Conservation (phyloP, 2,888 invertebrate species). For the Pseudococcus jackbeardsleyi region DNA sequence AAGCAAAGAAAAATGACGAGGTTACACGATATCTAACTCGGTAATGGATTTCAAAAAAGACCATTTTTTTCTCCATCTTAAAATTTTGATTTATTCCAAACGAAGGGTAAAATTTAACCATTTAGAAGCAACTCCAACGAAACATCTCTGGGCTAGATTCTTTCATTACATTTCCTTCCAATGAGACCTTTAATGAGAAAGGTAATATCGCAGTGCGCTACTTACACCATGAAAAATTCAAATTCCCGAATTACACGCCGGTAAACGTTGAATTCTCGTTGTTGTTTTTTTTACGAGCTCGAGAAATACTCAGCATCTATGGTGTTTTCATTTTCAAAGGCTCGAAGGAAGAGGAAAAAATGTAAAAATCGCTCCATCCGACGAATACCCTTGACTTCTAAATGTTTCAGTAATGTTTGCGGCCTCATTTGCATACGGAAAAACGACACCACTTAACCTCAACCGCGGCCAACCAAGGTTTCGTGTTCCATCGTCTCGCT, state of each 20-base stretch:
- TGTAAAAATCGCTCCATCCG: not conserved
- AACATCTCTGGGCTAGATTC: not conserved
- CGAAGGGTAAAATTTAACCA: not conserved
- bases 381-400: constrained; percentile 28
- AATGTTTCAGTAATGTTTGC: constrained; percentile 32
- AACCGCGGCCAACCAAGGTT: not conserved
- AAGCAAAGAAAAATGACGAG: not conserved
- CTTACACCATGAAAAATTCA: constrained; percentile 1
- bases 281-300: not conserved
- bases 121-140: not conserved
- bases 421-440: constrained; percentile 31
- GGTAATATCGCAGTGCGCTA: not conserved
- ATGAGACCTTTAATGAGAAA: constrained; percentile 12
- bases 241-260: not conserved
- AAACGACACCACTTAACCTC: constrained; percentile 14
- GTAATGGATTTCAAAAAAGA: constrained; percentile 29
- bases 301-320: not conserved
- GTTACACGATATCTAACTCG: constrained; percentile 1
- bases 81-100: not conserved
- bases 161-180: not conserved
- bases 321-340: not conserved
- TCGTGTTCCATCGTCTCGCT: not conserved
- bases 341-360: not conserved
- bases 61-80: not conserved
- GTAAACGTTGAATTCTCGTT: not conserved